phyloP scores from a whole-genome alignment of 2,888 invertebrate genomes.

The Coleophora deauratella region DNA sequence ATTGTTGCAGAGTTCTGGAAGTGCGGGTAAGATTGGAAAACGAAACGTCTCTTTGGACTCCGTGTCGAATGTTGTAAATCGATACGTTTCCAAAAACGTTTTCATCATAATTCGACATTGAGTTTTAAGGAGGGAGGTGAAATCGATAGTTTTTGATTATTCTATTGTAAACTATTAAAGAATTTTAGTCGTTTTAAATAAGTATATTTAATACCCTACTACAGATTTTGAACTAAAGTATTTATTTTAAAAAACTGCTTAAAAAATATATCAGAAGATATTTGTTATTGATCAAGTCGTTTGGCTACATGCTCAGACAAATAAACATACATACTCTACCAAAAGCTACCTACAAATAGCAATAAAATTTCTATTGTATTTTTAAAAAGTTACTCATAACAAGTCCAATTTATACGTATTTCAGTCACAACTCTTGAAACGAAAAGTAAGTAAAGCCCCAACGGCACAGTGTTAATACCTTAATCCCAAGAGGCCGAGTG shows the following conservation, averaged over 20 bases:
- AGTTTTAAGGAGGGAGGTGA: constrained; percentile 24
- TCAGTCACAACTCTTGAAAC: constrained; percentile 4
- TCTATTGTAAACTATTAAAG: no score
- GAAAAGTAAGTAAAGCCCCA: constrained; percentile 10
- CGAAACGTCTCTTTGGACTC: constrained; percentile 49
- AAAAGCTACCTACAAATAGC: constrained; percentile 1
- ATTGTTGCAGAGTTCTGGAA: constrained; percentile 47
- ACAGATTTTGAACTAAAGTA: no score
- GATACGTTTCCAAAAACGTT: constrained; percentile 63
- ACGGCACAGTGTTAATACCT: constrained; percentile 45
- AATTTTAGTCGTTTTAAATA: no score
- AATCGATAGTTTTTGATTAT: not conserved
- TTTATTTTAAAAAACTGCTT: no score
- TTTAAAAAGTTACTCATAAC: no score
- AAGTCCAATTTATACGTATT: not conserved
- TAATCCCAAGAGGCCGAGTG: constrained; percentile 53
- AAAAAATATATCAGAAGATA: no score
- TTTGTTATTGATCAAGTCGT: no score
- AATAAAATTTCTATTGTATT: no score
- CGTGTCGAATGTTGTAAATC: constrained; percentile 70
- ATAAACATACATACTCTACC: no score
- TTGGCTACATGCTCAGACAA: no score
- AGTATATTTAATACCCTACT: constrained; percentile 4
- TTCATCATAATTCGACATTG: constrained; percentile 55
- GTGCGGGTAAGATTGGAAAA: constrained; percentile 47